Evolutionary conservation across 2,113 vertebrate genomes (phyloP).

Genomic region (Vulpes vulpes): DNA sequence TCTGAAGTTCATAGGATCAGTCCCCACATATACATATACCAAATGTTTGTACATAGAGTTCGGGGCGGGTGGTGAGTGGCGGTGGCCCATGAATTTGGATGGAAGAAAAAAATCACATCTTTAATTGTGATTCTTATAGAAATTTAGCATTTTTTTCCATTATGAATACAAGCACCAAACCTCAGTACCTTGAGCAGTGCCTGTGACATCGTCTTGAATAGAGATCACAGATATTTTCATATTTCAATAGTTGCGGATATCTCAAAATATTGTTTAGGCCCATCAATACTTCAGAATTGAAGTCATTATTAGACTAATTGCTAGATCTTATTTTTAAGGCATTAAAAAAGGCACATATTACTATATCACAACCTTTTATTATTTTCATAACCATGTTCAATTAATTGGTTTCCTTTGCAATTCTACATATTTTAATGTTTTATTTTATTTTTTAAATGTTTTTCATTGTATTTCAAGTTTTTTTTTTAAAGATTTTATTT

Average conservation of each 20-base stretch:
- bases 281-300: slow-evolving; percentile 34
- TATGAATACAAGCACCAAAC: neutral
- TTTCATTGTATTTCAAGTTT: no score
- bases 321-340: slow-evolving; percentile 9
- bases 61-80: neutral
- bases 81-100: neutral
- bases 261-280: slow-evolving; percentile 1
- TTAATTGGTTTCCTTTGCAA: neutral
- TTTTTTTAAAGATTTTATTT: no score
- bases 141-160: slow-evolving; percentile 18
- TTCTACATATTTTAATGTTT: neutral
- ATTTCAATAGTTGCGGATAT: neutral
- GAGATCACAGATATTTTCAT: slow-evolving; percentile 1
- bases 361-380: neutral
- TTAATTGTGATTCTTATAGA: neutral
- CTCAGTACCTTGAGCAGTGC: neutral
- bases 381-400: neutral
- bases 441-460: no score
- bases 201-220: neutral
- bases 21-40: neutral
- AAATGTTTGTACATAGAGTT: neutral
- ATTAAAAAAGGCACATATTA: neutral
- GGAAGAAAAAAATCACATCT: neutral
- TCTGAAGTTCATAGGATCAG: neutral
- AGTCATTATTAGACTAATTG: neutral